phyloP scores from a whole-genome alignment of 2,113 vertebrate genomes.

The Pipa parva region DNA sequence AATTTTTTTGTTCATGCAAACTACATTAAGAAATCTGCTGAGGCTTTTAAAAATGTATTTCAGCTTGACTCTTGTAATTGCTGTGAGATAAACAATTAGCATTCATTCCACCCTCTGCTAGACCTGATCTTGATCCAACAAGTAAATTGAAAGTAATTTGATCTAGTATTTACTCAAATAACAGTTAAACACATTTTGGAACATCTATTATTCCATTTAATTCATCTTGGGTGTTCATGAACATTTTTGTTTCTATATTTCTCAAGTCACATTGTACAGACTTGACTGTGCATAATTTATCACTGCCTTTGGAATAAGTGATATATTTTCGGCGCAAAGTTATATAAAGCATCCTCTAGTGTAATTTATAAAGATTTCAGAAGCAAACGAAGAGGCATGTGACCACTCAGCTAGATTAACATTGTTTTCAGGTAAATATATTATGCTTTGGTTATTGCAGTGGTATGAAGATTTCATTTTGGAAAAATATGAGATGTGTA shows the following conservation, averaged over 20 bases:
- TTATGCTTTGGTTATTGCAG: too few relatives aligned
- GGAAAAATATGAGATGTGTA: too few relatives aligned
- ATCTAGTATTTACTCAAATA: slow-evolving; percentile 43
- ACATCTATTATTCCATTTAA: slow-evolving; percentile 17
- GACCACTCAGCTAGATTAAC: too few relatives aligned
- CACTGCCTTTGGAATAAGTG: not conserved
- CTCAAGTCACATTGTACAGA: slow-evolving; percentile 11
- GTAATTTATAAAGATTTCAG: too few relatives aligned
- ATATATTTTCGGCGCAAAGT: too few relatives aligned
- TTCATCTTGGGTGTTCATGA: slow-evolving; percentile 19
- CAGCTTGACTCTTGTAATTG: slow-evolving; percentile 40
- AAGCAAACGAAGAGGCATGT: too few relatives aligned
- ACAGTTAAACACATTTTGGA: slow-evolving; percentile 37
- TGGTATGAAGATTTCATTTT: too few relatives aligned
- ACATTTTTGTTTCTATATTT: slow-evolving; percentile 8
- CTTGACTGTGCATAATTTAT: slow-evolving; percentile 15
- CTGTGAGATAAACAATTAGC: slow-evolving; percentile 43
- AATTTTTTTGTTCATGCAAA: slow-evolving; percentile 40
- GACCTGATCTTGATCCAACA: slow-evolving; percentile 35
- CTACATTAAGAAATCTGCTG: slow-evolving; percentile 43
- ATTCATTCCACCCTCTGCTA: slow-evolving; percentile 40
- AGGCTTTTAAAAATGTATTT: slow-evolving; percentile 44
- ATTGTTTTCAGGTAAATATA: too few relatives aligned
- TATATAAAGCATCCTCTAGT: too few relatives aligned
- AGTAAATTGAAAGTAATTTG: slow-evolving; percentile 44